A percentile compares a stretch with the other conserved stretches of the same genome.
Conservation (phyloP, 2,888 invertebrate genomes). For the Drosophila multiciliata region DNA sequence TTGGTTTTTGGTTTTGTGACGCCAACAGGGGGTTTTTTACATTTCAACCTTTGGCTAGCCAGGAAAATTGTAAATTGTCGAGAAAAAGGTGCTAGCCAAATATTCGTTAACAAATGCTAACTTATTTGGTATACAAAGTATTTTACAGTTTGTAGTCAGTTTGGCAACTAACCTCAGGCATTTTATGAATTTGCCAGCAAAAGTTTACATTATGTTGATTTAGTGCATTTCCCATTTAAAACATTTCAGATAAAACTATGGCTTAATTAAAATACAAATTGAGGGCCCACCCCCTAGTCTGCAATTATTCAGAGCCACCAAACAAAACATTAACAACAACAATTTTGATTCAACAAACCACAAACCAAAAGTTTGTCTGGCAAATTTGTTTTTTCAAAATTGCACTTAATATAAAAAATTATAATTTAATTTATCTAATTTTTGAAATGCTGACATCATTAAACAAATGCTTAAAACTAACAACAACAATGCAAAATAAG, state of each 20-base stretch:
- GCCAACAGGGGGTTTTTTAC: slow-evolving; percentile 6
- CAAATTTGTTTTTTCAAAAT: slow-evolving; percentile 39
- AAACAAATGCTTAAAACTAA: slow-evolving; percentile 41
- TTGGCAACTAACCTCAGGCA: slow-evolving; percentile 21
- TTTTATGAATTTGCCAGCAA: slow-evolving; percentile 41
- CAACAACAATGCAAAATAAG: slow-evolving; percentile 25
- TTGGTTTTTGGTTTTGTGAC: slow-evolving; percentile 27
- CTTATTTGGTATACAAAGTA: slow-evolving; percentile 15
- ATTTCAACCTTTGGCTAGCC: slow-evolving; percentile 1
- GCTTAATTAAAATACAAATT: slow-evolving; percentile 68
- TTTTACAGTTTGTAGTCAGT: slow-evolving; percentile 8
- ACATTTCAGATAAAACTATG: slow-evolving; percentile 20
- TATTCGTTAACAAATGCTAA: slow-evolving; percentile 21
- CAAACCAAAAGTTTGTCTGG: slow-evolving; percentile 13
- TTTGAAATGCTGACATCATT: slow-evolving; percentile 63
- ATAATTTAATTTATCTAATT: slow-evolving; percentile 69
- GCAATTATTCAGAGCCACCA: slow-evolving; percentile 43
- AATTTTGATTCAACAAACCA: slow-evolving; percentile 17
- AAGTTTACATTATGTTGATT: slow-evolving; percentile 54
- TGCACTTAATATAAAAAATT: slow-evolving; percentile 42
- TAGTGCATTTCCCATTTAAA: slow-evolving; percentile 28
- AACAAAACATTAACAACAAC: slow-evolving; percentile 16
- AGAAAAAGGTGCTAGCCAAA: slow-evolving; percentile 16
- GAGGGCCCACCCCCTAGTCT: slow-evolving; percentile 9
- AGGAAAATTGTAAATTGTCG: slow-evolving; percentile 18